Evolutionary conservation across 2,113 vertebrate genomes (phyloP).

Genomic region (Phylloscopus trochilus): DNA sequence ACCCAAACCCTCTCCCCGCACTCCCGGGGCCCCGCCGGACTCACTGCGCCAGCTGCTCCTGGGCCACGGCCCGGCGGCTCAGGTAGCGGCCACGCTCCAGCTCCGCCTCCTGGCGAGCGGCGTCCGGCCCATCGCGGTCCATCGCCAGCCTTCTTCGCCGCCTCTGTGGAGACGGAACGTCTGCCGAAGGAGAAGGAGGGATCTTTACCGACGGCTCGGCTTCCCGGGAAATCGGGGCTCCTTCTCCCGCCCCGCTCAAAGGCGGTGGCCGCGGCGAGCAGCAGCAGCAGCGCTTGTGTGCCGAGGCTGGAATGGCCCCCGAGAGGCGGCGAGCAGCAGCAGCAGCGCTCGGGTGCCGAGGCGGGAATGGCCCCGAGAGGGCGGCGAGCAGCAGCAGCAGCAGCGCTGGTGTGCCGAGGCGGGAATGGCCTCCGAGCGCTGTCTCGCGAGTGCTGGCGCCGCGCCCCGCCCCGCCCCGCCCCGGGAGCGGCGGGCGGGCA

Average conservation of each 20-base stretch:
- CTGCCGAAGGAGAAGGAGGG: neutral
- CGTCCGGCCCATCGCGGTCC: neutral
- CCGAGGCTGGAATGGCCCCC: neutral
- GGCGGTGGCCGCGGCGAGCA: fast-evolving
- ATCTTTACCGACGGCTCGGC: neutral
- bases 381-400: neutral
- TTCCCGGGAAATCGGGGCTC: neutral
- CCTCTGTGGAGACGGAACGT: neutral
- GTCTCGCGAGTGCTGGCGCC: fast-evolving
- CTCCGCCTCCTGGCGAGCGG: neutral
- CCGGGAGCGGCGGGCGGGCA: neutral
- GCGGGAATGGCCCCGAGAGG: neutral
- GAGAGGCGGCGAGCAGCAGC: fast-evolving
- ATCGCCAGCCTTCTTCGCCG: neutral
- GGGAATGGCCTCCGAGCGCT: fast-evolving
- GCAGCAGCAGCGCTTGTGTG: fast-evolving
- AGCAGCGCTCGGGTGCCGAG: too few relatives aligned
- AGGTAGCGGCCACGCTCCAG: neutral
- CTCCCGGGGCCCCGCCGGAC: neutral
- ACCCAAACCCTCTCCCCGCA: neutral
- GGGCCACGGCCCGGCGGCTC: neutral
- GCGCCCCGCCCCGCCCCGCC: neutral
- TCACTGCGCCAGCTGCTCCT: slow-evolving; percentile 6
- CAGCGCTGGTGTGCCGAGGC: too few relatives aligned
- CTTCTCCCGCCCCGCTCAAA: fast-evolving